Evolutionary conservation across 2,113 vertebrate species (phyloP), one percentile per base, ranked within the genome.

Genomic region (Thryonomys swinderianus): DNA sequence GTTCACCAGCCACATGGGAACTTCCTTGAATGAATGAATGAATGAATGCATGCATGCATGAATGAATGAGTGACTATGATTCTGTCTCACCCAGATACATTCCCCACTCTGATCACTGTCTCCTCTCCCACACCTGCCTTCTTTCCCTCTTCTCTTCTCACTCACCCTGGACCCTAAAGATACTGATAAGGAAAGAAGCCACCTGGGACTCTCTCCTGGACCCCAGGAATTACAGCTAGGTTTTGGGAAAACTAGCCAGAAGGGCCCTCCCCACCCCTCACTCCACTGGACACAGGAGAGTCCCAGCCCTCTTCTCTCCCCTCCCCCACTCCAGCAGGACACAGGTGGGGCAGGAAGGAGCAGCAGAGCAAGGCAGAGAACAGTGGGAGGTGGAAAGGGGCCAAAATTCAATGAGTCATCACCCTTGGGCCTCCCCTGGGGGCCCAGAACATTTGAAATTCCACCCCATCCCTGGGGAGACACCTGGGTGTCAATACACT

Each of bases 351-450:
- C 37, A 30, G 57, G n/a, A 81, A 12, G 64, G 40, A 53, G 9
- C 9, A 53, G 59, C 7, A n/a, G 14, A 73, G 48, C 32, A 42
- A 61, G 40, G 5, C 7, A n/a, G 40, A 87, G 42, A 45, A 73
- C 11, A 42, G 40, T 14, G 59, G 90, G 57, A 25, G 25, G 64
- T 62, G 51, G 67, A 17, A 48, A 71, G 10, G 61, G 48, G 66
- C 82, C 51, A 40, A 85, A 78, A 89, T 45, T 30, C 45, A 16
- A 62, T 97, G 95, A 95, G 82, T 97, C 95, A 95, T 25, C 66
- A 9, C 16, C 85, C 79, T 57, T 61, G 40, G 73, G 79, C 55
- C 85, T 92, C 61, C 86, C 71, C 23, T 9, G 17, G 61, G 53
- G 57, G 6, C 18, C 20, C 4, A 37, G 79, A 61, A 93, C 57